Evolutionary conservation across 2,888 invertebrate genomes (phyloP), one percentile per base, ranked within the genome.

Genomic region (Tetragonula carbonaria): DNA sequence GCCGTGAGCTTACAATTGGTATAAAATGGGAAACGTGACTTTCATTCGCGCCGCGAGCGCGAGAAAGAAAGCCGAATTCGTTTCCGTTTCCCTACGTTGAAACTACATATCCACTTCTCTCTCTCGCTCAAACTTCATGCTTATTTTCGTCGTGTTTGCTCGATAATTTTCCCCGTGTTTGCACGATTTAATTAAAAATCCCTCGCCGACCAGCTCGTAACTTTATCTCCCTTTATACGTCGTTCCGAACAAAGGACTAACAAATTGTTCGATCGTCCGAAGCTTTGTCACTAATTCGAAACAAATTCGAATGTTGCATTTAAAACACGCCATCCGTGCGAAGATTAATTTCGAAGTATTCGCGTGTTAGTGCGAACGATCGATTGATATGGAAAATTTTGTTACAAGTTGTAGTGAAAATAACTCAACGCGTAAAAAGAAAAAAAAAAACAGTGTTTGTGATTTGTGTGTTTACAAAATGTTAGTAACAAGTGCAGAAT

Each of bases 21-120:
- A 63, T 66, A 75, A 72, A 82, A 79, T 79, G 79, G 82, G 68
- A 74, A 82, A 82, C 82, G 82, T 80, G 82, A 82, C 82, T 82
- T 80, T 76, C 82, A 80, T 76, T 82, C 75, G n/a, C 55, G 50
- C 38, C 59, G 3, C 3, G 16, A 62, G 62, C 11, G 16, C 23
- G 71, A 78, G 68, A 82, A 63, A n/a, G 82, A 70, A 51, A n/a
- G 4, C 50, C 14, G 55, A 71, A 6, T 50, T 66, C 79, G 28
- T 55, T 50, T 55, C n/a, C 53, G 55, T 21, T 21, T 28, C 28
- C 50, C 38, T 13, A 28, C 6, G 1, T 4, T 38, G 3, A 4
- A 28, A 0, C 5, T 6, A 28, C 28, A 28, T 5, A 21, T 23
- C 18, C 53, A 13, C 5, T 28, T 14, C n/a, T 53, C n/a, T 14